Percentiles rank a stretch among this genome's conserved stretches.
Conservation (phyloP, 2,113 vertebrate species). For the Hypanus sabinus region DNA sequence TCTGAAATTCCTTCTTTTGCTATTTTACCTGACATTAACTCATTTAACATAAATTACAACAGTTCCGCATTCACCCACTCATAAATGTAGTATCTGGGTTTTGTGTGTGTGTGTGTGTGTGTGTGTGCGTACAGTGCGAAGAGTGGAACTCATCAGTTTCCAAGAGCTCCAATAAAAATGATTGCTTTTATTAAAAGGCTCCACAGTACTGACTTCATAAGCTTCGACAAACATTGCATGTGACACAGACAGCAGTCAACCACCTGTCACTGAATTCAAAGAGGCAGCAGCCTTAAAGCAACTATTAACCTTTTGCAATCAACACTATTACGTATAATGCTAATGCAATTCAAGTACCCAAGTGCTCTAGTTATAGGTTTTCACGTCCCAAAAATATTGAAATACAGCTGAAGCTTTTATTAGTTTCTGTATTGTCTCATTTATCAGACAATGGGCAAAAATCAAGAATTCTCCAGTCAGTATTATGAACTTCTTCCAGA, state of each 20-base stretch:
- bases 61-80: background rate
- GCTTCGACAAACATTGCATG: too few species aligned
- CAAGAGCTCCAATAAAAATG: too few species aligned
- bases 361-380: background rate
- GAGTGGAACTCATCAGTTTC: too few species aligned
- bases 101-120: too few species aligned
- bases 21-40: background rate
- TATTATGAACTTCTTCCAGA: background rate
- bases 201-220: too few species aligned
- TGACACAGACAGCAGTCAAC: too few species aligned
- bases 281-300: too few species aligned
- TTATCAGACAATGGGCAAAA: conserved; percentile 1
- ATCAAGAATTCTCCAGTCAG: background rate
- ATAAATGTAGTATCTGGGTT: background rate
- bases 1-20: background rate
- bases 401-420: background rate
- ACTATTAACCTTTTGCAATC: too few species aligned
- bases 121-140: too few species aligned
- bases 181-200: too few species aligned
- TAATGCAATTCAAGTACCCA: background rate
- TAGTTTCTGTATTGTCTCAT: background rate
- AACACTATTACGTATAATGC: too few species aligned
- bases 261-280: too few species aligned
- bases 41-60: conserved; percentile 10
- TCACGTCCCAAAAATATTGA: background rate